Conservation (phyloP, 1,140 invertebrate genomes). For the Neodiprion fabricii region DNA sequence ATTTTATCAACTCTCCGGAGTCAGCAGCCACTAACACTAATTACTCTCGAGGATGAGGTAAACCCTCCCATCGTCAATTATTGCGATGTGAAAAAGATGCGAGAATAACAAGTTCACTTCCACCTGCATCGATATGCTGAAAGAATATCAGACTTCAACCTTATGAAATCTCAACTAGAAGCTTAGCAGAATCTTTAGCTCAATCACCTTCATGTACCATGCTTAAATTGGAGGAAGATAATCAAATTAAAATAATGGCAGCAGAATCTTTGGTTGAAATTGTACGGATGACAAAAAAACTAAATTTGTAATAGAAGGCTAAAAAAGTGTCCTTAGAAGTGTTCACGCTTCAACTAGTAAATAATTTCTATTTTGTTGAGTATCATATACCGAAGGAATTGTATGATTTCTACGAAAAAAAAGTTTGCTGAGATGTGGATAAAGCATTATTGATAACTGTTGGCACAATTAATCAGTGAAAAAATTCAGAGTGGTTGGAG, state of each 20-base stretch:
- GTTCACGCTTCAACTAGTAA: slow-evolving; percentile 19
- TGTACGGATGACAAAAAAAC: not conserved
- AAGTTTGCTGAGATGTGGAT: slow-evolving; percentile 21
- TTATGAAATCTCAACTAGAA: slow-evolving; percentile 4
- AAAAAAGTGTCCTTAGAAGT: slow-evolving; percentile 19
- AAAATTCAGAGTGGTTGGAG: slow-evolving; percentile 23
- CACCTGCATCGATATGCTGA: not conserved
- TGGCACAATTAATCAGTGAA: slow-evolving; percentile 19
- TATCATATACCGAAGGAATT: slow-evolving; percentile 3
- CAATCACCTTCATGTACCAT: slow-evolving; percentile 8
- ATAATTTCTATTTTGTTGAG: not conserved
- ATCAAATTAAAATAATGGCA: slow-evolving; percentile 18
- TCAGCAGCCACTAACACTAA: slow-evolving; percentile 18
- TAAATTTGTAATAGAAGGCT: slow-evolving; percentile 2
- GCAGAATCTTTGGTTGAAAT: slow-evolving; percentile 15
- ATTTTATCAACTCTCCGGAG: slow-evolving; percentile 23
- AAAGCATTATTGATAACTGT: slow-evolving; percentile 11
- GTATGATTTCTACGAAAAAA: slow-evolving; percentile 14
- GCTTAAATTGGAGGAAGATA: slow-evolving; percentile 17
- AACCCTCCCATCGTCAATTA: slow-evolving; percentile 21
- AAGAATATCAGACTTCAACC: not conserved
- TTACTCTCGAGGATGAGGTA: slow-evolving; percentile 23
- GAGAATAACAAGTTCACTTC: slow-evolving; percentile 12
- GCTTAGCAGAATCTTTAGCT: slow-evolving; percentile 8
- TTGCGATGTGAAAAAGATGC: slow-evolving; percentile 23